A percentile compares a stretch with the other conserved stretches of the same genome.
These are phyloP conservation scores for Sepioteuthis lessoniana DNA, from an alignment of 2,888 invertebrate genomes.

Conservation along the genomic window DNA sequence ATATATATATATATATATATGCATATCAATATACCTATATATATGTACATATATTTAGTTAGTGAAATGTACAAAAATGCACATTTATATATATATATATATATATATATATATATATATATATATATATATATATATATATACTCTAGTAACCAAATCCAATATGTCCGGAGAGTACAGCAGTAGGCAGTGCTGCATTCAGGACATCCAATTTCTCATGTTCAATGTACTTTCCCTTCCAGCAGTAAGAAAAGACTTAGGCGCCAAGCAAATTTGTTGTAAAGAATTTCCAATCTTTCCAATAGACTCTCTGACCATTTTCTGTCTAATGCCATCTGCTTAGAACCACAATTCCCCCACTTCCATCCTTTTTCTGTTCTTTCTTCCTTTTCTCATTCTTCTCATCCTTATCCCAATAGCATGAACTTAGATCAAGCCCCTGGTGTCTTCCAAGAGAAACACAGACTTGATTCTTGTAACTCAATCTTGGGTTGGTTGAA, in stretches of 20 bases:
- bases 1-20: neutral
- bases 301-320: neutral
- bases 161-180: neutral
- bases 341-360: neutral
- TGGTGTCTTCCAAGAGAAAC: neutral
- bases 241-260: neutral
- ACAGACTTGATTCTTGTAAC: neutral
- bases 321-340: neutral
- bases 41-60: neutral
- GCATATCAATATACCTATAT: neutral
- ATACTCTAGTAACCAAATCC: neutral
- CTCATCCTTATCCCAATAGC: neutral
- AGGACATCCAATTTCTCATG: constrained; percentile 33
- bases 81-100: neutral
- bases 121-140: neutral
- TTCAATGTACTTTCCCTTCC: neutral
- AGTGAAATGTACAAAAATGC: neutral
- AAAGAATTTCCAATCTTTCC: neutral
- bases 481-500: neutral
- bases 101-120: neutral
- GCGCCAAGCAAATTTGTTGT: neutral
- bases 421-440: neutral
- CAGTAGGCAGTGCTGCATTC: neutral
- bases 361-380: neutral
- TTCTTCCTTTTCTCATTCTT: neutral